Evolutionary conservation across 2,888 invertebrate species (phyloP), one percentile per base, ranked within the genome.

Genomic region (Arrhopalites spinosus): DNA sequence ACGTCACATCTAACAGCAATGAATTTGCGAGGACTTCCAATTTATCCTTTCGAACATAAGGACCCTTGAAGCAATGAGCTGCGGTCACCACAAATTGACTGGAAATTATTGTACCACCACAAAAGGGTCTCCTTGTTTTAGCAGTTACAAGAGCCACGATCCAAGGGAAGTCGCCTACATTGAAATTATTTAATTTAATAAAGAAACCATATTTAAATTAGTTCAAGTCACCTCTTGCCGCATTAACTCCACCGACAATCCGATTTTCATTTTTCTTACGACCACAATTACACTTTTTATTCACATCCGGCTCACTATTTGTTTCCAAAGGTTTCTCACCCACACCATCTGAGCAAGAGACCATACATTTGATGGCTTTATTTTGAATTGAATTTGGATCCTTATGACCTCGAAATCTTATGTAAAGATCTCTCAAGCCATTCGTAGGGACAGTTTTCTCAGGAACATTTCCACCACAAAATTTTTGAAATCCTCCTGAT

Each of bases 41-140:
- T 47, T 80, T 80, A 5, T 77, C 67, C 66, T 77, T 75, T 13
- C 79, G 78, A 5, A 77, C 71, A 66, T 80, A 82, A 0, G 77
- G 75, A 20, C 81, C 81, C 67, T 78, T 79, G 68, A 78, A 79
- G 29, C 79, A 80, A 78, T 80, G 80, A 17, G 78, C 81, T 13
- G 81, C 80, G 1, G 71, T 78, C 11, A 75, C 20, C 8, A 78
- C 43, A 27, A 76, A 77, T 17, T 66, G 25, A 59, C 74, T 73
- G 43, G 77, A 77, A 47, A 81, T 72, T 0, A 81, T 13, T 1
- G 78, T 72, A 13, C 76, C 80, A 7, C 81, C 81, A 74, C 81
- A 81, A 64, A 79, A 81, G 7, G 80, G 80, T 56, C 78, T 77
- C 23, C 81, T 29, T 0, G 81, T 81, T n/a, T 77, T 74, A 1